Evolutionary conservation across 2,113 vertebrate species (phyloP), one percentile per base, ranked within the genome.

Genomic region (Phaethornis superciliosus): DNA sequence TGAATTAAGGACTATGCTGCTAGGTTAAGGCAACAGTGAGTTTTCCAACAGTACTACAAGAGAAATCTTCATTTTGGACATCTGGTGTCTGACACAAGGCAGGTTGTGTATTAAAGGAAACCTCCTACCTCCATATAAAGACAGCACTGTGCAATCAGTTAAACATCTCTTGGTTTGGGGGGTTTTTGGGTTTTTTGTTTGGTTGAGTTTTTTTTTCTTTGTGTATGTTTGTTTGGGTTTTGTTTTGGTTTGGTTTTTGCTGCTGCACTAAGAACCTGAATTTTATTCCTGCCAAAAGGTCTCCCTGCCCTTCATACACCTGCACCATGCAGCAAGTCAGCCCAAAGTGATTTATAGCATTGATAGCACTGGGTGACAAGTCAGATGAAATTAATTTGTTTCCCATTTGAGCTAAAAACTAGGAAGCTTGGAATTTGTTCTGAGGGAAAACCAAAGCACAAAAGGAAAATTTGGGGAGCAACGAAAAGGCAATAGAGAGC

Each of bases 321-420:
- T 14, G 59, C 33, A 42, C 14, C 3, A 2, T 17, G 18, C 32
- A 71, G 44, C 62, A 33, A 60, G 59, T 37, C 64, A 63, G 42
- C 16, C 35, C 18, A 33, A 12, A 21, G 32, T 33, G 67, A 69
- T 69, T 75, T 69, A 11, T 40, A 40, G 40, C 40, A 40, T 40
- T 40, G 40, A 59, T 10, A n/a, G n/a, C 10, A 15, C 2, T 6
- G 60, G 28, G 26, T 18, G 17, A 86, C 81, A 46, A 89, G 84
- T 27, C 37, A 51, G 55, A 46, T 12, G 15, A 82, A 88, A 85
- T 46, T 71, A 58, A 33, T 23, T 56, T 60, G 18, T 70, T 75
- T 30, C 33, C 44, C 40, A 16, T 23, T 62, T 52, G 12, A 76
- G 33, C n/a, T 60, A 0, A 0, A 87, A 87, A 74, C 3, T 0